Evolutionary conservation across 2,888 invertebrate species (phyloP).

Genomic region (Asteroscopus sphinx): DNA sequence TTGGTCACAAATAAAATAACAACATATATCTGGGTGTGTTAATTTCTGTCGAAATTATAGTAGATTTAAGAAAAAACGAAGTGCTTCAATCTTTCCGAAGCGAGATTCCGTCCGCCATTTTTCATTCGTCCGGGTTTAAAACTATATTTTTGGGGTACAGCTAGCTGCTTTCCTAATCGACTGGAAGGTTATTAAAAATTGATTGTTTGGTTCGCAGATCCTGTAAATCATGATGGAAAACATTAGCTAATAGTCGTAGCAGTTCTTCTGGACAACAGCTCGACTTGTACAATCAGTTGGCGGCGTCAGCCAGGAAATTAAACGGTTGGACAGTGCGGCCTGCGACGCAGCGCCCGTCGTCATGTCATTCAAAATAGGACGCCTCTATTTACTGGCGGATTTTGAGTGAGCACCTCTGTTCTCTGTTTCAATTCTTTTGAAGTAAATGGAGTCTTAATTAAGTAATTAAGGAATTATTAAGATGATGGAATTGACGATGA

Average conservation of each 20-base stretch:
- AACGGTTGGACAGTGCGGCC: slow-evolving; percentile 74
- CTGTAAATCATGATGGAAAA: slow-evolving; percentile 30
- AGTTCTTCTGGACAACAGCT: slow-evolving; percentile 61
- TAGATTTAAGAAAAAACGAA: no score
- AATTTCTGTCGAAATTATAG: no score
- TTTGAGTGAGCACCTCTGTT: slow-evolving; percentile 61
- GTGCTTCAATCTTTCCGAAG: no score
- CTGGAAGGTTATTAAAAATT: no score
- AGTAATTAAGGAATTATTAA: slow-evolving; percentile 50
- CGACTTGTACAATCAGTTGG: slow-evolving; percentile 71
- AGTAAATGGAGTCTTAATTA: slow-evolving; percentile 50
- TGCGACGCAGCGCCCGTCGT: slow-evolving; percentile 65
- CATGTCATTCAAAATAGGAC: slow-evolving; percentile 75
- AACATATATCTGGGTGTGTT: no score
- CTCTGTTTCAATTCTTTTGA: slow-evolving; percentile 50
- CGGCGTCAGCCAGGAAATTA: slow-evolving; percentile 86
- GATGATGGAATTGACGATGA: slow-evolving; percentile 27
- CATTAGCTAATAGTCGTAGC: slow-evolving; percentile 51
- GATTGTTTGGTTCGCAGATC: slow-evolving; percentile 2
- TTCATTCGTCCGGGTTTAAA: no score
- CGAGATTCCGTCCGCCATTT: no score
- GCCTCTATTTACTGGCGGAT: slow-evolving; percentile 70
- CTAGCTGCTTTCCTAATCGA: no score
- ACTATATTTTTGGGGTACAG: no score
- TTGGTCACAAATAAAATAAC: no score